Evolutionary conservation across 2,797 vertebrate genomes (phyloP).

Genomic region (Vespertilio murinus): DNA sequence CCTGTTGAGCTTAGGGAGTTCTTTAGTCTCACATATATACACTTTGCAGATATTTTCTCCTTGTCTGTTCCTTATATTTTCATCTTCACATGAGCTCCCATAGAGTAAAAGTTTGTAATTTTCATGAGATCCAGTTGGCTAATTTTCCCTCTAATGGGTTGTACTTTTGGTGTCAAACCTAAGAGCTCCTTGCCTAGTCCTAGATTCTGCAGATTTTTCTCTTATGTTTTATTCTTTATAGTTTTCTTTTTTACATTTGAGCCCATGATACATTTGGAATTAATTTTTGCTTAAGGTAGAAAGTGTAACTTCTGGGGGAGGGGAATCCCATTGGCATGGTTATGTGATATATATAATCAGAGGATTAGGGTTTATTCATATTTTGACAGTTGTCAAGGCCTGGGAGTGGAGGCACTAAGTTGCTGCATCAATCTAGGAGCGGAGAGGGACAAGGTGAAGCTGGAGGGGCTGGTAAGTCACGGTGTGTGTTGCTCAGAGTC

Average conservation of each 20-base stretch:
- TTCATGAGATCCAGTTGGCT: neutral
- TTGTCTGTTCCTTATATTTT: neutral
- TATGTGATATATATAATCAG: neutral
- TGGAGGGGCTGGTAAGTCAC: neutral
- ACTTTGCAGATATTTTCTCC: neutral
- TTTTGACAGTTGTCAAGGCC: neutral
- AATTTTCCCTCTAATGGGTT: neutral
- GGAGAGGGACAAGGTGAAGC: neutral
- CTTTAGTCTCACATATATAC: neutral
- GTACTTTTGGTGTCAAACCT: neutral
- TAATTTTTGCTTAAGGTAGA: neutral
- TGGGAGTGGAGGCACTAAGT: neutral
- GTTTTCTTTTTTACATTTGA: slow-evolving; percentile 13
- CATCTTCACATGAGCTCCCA: neutral
- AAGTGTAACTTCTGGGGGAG: neutral
- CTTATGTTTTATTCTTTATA: neutral
- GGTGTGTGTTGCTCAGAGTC: neutral
- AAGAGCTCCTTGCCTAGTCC: neutral
- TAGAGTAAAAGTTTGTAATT: neutral
- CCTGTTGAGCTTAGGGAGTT: neutral
- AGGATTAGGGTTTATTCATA: neutral
- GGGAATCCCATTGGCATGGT: neutral
- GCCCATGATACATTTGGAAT: neutral
- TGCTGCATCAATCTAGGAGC: too few relatives aligned
- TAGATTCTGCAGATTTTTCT: neutral